These are phyloP conservation scores for Copsychus sechellarum DNA, from an alignment of 2,113 vertebrate genomes.

Conservation along the genomic window DNA sequence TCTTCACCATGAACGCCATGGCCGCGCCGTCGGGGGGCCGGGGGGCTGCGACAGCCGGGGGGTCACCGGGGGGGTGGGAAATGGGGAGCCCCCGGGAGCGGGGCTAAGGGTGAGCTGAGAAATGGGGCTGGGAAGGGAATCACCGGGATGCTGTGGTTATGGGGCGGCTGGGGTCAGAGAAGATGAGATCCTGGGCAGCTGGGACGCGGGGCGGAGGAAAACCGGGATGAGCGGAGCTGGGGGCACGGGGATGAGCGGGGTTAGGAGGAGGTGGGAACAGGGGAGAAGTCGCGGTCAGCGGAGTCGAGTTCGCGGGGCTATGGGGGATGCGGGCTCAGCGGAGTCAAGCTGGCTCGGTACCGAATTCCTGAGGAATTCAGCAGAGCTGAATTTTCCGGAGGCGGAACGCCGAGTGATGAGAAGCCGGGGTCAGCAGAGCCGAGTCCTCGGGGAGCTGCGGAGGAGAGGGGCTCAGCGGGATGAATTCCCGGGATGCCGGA, in stretches of 20 bases:
- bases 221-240: background rate
- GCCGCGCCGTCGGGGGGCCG: background rate
- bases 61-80: background rate
- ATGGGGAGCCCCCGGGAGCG: accelerated
- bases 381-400: background rate
- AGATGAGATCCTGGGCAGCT: accelerated
- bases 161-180: background rate
- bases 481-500: background rate
- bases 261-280: background rate
- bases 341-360: background rate
- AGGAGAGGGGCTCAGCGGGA: background rate
- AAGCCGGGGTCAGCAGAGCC: background rate
- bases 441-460: background rate
- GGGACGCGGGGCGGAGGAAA: background rate
- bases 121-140: background rate
- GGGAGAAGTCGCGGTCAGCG: background rate
- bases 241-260: no score
- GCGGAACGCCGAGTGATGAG: background rate
- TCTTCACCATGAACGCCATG: constrained; percentile 99
- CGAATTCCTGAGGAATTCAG: background rate
- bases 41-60: background rate
- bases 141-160: accelerated
- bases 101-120: background rate
- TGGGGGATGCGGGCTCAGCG: background rate
- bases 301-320: background rate